Percentiles rank a stretch among this genome's conserved stretches.
Evolutionary conservation across 2,888 invertebrate species (phyloP).

Genomic region (Ceratothoa steindachneri): DNA sequence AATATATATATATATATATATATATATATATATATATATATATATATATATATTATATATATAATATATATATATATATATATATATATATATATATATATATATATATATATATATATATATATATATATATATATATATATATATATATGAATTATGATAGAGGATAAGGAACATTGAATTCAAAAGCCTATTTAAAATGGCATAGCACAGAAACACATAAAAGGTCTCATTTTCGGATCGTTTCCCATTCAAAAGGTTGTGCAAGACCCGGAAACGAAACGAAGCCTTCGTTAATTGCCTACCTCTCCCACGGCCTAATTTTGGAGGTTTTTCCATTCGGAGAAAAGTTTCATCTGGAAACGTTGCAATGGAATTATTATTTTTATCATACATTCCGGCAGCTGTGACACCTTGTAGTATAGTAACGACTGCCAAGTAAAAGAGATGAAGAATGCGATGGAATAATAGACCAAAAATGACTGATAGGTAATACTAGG

Average conservation of each 20-base stretch:
- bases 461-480: too few species aligned
- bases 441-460: too few species aligned
- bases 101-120: conserved; percentile 12
- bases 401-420: too few species aligned
- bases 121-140: background rate
- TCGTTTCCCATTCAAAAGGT: too few species aligned
- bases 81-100: conserved; percentile 9
- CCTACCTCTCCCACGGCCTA: conserved; percentile 22
- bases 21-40: background rate
- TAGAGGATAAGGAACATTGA: background rate
- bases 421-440: too few species aligned
- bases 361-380: conserved; percentile 21
- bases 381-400: conserved; percentile 21
- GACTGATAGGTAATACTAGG: too few species aligned
- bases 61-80: conserved; percentile 1
- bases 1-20: conserved; percentile 4
- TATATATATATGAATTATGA: background rate
- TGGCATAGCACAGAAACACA: background rate
- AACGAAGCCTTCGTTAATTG: background rate
- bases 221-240: background rate
- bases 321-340: conserved; percentile 42
- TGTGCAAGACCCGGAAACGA: background rate
- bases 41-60: background rate
- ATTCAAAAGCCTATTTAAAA: background rate
- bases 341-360: conserved; percentile 41